Percentiles rank a stretch among this genome's conserved stretches.
Conservation (phyloP, 2,113 vertebrate genomes). For the Drymodes brunneopygia region DNA sequence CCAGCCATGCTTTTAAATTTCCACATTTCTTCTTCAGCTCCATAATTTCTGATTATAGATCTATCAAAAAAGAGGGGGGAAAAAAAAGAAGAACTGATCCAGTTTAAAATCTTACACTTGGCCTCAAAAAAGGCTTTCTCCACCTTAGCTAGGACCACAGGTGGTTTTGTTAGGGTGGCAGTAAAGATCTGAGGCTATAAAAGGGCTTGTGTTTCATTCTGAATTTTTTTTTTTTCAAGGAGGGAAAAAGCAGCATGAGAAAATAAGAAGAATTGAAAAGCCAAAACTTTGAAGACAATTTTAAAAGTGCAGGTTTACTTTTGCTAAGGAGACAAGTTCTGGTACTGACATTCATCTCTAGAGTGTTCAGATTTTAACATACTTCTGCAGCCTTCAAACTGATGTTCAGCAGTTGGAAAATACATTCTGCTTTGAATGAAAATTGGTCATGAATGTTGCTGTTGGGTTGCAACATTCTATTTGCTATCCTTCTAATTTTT, state of each 20-base stretch:
- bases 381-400: slow-evolving; percentile 26
- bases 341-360: slow-evolving; percentile 23
- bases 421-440: slow-evolving; percentile 24
- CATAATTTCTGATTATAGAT: neutral
- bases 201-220: neutral
- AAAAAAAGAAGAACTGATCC: neutral
- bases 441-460: slow-evolving; percentile 13
- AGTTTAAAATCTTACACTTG: neutral
- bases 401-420: slow-evolving; percentile 34
- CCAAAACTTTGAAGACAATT: neutral
- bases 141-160: neutral
- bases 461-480: slow-evolving; percentile 47
- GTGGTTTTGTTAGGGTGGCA: neutral
- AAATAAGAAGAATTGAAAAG: neutral
- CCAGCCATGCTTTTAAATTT: neutral
- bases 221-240: neutral
- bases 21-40: neutral
- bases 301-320: neutral
- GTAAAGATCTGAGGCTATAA: neutral
- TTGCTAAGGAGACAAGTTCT: neutral
- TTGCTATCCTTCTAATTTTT: slow-evolving; percentile 26
- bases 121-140: neutral
- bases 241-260: neutral
- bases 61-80: neutral
- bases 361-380: slow-evolving; percentile 20